These are phyloP conservation scores for Tylochromis polylepis DNA, from an alignment of 2,113 vertebrate genomes.

Conservation along the genomic window DNA sequence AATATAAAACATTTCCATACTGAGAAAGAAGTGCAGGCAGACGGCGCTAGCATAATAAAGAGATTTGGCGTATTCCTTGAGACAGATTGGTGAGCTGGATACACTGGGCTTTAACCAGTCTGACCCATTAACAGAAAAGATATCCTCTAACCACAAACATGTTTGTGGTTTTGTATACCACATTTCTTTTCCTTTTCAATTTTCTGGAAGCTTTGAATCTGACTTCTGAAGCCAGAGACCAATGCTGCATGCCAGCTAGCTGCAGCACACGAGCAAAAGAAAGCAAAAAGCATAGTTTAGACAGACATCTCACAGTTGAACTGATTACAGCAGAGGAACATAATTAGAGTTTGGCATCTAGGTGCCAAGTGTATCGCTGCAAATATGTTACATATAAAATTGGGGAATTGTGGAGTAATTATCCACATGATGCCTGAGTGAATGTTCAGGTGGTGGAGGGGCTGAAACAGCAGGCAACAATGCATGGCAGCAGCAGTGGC, in stretches of 20 bases:
- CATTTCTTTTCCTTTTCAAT: not conserved
- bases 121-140: not conserved
- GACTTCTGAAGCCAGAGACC: not conserved
- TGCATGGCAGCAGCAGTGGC: not conserved
- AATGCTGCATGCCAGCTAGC: not conserved
- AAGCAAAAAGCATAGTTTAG: not conserved
- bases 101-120: not conserved
- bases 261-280: not conserved
- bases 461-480: not conserved
- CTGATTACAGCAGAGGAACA: not conserved
- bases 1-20: conserved; percentile 6
- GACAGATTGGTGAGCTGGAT: not conserved
- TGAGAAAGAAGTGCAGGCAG: not conserved
- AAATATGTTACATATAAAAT: not conserved
- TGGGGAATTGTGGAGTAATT: not conserved
- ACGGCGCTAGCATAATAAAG: not conserved
- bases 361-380: not conserved
- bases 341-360: not conserved
- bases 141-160: not conserved
- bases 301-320: not conserved
- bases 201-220: not conserved
- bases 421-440: not conserved
- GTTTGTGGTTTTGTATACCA: not conserved
- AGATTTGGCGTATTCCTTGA: not conserved
- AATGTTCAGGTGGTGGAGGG: not conserved